phyloP scores from a whole-genome alignment of 2,113 vertebrate species.

The Craseonycteris thonglongyai region DNA sequence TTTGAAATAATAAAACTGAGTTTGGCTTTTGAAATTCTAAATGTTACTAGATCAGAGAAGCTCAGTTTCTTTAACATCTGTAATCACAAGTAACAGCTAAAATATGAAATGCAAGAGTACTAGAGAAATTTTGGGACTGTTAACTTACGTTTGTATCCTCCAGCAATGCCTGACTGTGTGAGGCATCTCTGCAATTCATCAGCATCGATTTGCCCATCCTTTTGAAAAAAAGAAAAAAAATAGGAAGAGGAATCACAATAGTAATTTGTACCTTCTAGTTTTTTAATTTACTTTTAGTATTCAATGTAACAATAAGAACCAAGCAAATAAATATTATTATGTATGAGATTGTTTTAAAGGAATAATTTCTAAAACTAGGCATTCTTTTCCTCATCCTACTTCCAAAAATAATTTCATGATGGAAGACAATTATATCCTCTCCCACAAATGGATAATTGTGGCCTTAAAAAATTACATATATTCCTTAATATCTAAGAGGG shows the following conservation, averaged over 20 bases:
- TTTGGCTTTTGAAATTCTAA: background rate
- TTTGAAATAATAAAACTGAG: background rate
- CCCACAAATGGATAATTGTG: background rate
- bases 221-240: constrained; percentile 21
- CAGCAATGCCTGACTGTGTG: constrained; percentile 89
- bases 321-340: background rate
- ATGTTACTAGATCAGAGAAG: background rate
- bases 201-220: constrained; percentile 94
- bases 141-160: constrained; percentile 90
- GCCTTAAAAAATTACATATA: background rate
- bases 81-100: background rate
- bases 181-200: constrained; percentile 94
- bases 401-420: background rate
- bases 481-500: background rate
- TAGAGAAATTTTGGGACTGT: background rate
- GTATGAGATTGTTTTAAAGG: background rate
- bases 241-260: constrained; percentile 21
- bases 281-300: constrained; percentile 38
- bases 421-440: background rate
- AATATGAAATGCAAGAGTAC: background rate
- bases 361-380: background rate
- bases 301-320: background rate
- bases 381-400: background rate
- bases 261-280: constrained; percentile 6
- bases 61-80: background rate